Conservation (phyloP, 2,113 vertebrate species). For the Colistium nudipinnis region DNA sequence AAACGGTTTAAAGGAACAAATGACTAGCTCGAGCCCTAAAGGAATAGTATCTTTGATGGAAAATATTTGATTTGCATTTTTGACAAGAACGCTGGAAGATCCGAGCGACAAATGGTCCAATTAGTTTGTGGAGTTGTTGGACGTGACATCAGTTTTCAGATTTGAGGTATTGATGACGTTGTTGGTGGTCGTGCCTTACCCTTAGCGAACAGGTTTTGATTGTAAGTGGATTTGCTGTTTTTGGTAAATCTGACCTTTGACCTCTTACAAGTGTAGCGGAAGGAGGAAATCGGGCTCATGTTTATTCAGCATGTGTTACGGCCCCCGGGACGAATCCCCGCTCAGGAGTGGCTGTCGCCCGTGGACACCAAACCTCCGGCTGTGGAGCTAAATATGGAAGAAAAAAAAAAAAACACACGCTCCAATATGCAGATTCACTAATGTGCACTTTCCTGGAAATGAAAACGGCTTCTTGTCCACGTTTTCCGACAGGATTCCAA, state of each 20-base stretch:
- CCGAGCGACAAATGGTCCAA: conserved; percentile 32
- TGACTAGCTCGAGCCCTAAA: conserved; percentile 9
- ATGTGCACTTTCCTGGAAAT: conserved; percentile 52
- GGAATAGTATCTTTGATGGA: conserved; percentile 44
- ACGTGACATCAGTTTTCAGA: background rate
- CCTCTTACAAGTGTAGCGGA: conserved; percentile 76
- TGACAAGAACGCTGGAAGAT: conserved; percentile 33
- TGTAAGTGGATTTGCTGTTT: conserved; percentile 73
- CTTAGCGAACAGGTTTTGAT: conserved; percentile 65
- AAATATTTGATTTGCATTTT: conserved; percentile 47
- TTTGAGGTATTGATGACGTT: background rate
- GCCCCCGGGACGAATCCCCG: conserved; percentile 78
- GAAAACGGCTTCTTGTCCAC: conserved; percentile 36
- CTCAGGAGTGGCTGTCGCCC: conserved; percentile 71
- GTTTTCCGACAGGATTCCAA: conserved; percentile 16
- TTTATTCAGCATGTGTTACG: conserved; percentile 76
- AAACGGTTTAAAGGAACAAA: background rate
- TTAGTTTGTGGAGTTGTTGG: conserved; percentile 7
- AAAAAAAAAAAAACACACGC: conserved; percentile 67
- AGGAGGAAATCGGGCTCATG: conserved; percentile 76
- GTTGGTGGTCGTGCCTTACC: background rate
- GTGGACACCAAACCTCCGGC: conserved; percentile 72
- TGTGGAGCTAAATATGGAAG: conserved; percentile 78
- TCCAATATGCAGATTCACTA: conserved; percentile 70
- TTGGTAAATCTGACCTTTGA: conserved; percentile 75